Evolutionary conservation across 2,888 invertebrate genomes (phyloP), one percentile per base, ranked within the genome.

Genomic region (Ceraclea dissimilis): DNA sequence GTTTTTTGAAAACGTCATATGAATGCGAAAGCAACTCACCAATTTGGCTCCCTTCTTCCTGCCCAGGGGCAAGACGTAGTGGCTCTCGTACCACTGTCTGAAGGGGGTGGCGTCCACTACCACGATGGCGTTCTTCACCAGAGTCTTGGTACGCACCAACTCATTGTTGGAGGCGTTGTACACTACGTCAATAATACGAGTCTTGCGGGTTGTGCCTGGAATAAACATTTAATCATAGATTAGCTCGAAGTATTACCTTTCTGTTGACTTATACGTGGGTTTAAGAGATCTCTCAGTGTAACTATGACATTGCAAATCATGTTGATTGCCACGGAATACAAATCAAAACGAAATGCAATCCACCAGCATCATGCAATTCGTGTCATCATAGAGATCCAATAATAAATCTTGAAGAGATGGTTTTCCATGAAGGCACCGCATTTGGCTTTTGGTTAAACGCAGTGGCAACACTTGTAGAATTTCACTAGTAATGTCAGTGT

Each of bases 141-240:
- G 81, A 44, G 99, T 99, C 78, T 99, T 99, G 67, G 99, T 99
- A 79, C 99, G 88, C 63, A 99, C 99, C 82, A 99, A 83, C 78
- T 99, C 99, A 75, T 99, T 99, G 83, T 97, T 99, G 65, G 95
- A 96, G 49, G 99, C 97, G 76, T 99, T 99, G 82, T 99, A 99
- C 43, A 99, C 95, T 56, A 98, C 98, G 79, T 99, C 99, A 69
- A 99, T 96, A 68, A 99, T 90, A 85, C 99, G 94, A 57, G 97
- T 93, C 76, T 93, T 97, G 64, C 95, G 87, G 19, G 98, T 90
- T 59, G 89, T 83, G 65, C 87, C 89, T 89, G 50, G 16, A 49
- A 49, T n/a, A 39, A 19, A 46, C 46, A 39, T 4, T 26, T 6
- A 10, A 26, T 26, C 4, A 26, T 26, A 26, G 26, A 26, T 6